phyloP scores from a whole-genome alignment of 1,140 invertebrate genomes.

The Asbolus verrucosus region DNA sequence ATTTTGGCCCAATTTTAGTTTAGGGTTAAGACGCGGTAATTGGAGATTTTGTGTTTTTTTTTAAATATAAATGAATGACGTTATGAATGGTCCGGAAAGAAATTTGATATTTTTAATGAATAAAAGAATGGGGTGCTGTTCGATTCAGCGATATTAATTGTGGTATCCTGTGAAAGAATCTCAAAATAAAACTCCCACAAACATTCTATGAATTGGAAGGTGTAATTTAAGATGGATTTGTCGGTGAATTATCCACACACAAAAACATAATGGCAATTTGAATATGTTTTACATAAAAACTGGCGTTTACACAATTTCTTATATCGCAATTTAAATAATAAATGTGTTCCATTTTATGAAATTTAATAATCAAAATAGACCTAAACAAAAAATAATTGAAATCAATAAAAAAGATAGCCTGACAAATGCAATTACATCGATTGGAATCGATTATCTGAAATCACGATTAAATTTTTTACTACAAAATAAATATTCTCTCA shows the following conservation, averaged over 20 bases:
- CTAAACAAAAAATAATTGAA: slow-evolving; percentile 26
- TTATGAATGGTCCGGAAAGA: slow-evolving; percentile 33
- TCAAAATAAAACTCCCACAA: slow-evolving; percentile 36
- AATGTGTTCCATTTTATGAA: neutral
- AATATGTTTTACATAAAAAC: slow-evolving; percentile 9
- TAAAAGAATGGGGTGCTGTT: too few species aligned
- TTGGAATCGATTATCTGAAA: slow-evolving; percentile 37
- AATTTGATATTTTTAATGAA: slow-evolving; percentile 37
- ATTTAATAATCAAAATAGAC: slow-evolving; percentile 24
- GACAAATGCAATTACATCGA: slow-evolving; percentile 30
- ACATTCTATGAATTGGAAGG: slow-evolving; percentile 18
- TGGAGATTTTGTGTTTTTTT: slow-evolving; percentile 17
- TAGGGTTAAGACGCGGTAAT: neutral
- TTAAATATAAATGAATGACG: slow-evolving; percentile 22
- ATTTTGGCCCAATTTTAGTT: slow-evolving; percentile 8
- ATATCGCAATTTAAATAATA: neutral
- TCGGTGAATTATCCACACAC: slow-evolving; percentile 20
- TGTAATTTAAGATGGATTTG: slow-evolving; percentile 4
- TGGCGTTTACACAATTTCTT: slow-evolving; percentile 10
- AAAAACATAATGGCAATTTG: slow-evolving; percentile 12
- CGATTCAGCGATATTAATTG: slow-evolving; percentile 23
- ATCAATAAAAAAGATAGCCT: slow-evolving; percentile 1
- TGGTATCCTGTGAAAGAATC: slow-evolving; percentile 24
- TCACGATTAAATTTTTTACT: slow-evolving; percentile 26
- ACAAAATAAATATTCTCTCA: slow-evolving; percentile 30